Percentiles rank a stretch among this genome's conserved stretches.
These are phyloP conservation scores for Mesoligia furuncula DNA, from an alignment of 2,888 invertebrate genomes.

Conservation along the genomic window DNA sequence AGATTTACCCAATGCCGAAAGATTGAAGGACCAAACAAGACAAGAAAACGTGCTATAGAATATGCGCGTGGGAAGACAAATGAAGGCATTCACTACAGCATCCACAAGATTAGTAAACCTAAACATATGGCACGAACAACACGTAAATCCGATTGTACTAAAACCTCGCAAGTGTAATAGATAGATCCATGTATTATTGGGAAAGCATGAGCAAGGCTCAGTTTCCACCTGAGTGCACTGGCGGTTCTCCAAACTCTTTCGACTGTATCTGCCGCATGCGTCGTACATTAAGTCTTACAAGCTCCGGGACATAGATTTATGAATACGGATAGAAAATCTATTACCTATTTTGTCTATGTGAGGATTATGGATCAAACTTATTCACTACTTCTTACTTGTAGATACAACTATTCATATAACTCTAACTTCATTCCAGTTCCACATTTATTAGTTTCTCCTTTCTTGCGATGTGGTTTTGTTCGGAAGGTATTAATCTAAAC, in stretches of 20 bases:
- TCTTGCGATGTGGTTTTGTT: not conserved
- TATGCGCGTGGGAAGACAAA: slow-evolving; percentile 13
- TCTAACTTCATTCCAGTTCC: slow-evolving; percentile 3
- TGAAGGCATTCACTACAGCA: slow-evolving; percentile 16
- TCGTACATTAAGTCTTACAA: slow-evolving; percentile 49
- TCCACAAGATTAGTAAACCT: slow-evolving; percentile 23
- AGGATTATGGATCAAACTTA: slow-evolving; percentile 44
- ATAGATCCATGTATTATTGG: slow-evolving; percentile 50
- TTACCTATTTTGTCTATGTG: slow-evolving; percentile 26
- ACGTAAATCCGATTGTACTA: slow-evolving; percentile 39
- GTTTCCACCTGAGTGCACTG: slow-evolving; percentile 69
- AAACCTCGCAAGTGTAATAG: slow-evolving; percentile 31
- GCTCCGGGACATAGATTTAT: slow-evolving; percentile 50
- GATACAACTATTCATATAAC: slow-evolving; percentile 36
- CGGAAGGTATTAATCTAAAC: not conserved
- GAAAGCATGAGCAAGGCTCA: slow-evolving; percentile 38
- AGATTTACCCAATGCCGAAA: not conserved
- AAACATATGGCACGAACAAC: slow-evolving; percentile 27
- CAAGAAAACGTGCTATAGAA: not conserved
- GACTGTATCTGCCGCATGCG: slow-evolving; percentile 44
- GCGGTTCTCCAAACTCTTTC: slow-evolving; percentile 68
- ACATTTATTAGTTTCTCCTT: slow-evolving; percentile 6
- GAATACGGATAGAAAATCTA: slow-evolving; percentile 45
- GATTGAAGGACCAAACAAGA: not conserved
- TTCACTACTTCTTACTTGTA: slow-evolving; percentile 25